These are phyloP conservation scores for Apostichopus parvimensis DNA, from an alignment of 35 echinoderm and acorn worm genomes.

Conservation along the genomic window DNA sequence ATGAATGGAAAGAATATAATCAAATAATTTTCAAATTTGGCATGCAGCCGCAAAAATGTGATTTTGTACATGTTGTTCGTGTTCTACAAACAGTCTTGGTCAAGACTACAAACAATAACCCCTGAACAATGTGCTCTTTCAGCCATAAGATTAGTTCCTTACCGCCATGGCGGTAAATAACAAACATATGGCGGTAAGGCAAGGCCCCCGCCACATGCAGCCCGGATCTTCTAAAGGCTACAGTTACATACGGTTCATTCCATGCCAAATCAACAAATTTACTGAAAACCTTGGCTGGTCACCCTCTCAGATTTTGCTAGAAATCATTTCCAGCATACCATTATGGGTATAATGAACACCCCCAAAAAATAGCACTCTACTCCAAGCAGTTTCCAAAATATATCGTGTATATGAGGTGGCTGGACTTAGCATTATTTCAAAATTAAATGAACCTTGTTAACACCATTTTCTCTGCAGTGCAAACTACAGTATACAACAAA, in stretches of 20 bases:
- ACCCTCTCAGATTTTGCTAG: slow-evolving; percentile 9
- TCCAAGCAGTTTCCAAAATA: slow-evolving; percentile 11
- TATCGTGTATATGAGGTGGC: too few species aligned
- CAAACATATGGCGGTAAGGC: too few species aligned
- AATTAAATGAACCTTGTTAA: too few species aligned
- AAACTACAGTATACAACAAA: too few species aligned
- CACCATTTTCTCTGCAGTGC: too few species aligned
- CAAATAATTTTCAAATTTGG: too few species aligned
- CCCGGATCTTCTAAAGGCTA: neutral
- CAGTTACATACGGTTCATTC: neutral
- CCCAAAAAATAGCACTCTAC: slow-evolving; percentile 21
- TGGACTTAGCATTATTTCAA: too few species aligned
- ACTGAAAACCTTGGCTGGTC: slow-evolving; percentile 7
- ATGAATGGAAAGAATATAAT: too few species aligned
- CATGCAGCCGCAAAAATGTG: too few species aligned
- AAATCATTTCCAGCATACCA: slow-evolving; percentile 22
- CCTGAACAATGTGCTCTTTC: neutral
- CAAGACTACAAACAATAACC: neutral
- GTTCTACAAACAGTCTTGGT: neutral
- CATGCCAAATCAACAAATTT: slow-evolving; percentile 21
- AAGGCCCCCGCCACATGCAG: too few species aligned
- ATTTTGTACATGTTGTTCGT: neutral
- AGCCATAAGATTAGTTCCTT: neutral
- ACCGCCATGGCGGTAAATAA: neutral
- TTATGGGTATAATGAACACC: slow-evolving; percentile 1